Base-by-base conservation (phyloP, 2,888 invertebrate genomes). In the Pristionchus japonicus region DNA sequence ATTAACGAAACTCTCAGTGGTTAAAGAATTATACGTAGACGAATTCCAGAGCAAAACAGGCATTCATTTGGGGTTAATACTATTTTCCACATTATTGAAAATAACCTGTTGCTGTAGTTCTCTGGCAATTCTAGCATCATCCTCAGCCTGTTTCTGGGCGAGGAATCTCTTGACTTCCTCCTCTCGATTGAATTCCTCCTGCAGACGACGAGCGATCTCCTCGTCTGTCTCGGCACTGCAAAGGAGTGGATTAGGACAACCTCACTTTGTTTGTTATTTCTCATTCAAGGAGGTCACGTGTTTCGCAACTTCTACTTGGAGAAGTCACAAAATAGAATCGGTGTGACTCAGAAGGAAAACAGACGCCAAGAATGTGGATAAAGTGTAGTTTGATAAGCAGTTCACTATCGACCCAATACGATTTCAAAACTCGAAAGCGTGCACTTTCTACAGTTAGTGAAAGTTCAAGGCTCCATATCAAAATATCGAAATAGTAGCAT, bases 201-300 rank as follows among this genome's bases (percentile, higher is more conserved):
- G 86, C 7, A 86, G 70, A 31, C 86, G 67, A 86, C 86, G 86
- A 34, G 86, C 86, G 11, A 86, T 86, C 23, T 86, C 70, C 49
- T 86, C 86, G 57, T 86, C 86, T 15, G 86, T 49, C 49, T 47
- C 43, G 2, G 47, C 86, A 67, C 86, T 86, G 7, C 13, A 11
- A n/a, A 15, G 40, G 34, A 6, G 37, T 9, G 15, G 20, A 52
- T 17, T 52, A 17, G n/a, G n/a, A n/a, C n/a, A n/a, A 31, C 27
- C 3, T 34, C 17, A 34, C 31, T 3, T 9, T n/a, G 23, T 57
- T 23, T 6, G 23, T 20, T 23, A n/a, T n/a, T n/a, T 57, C 23
- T n/a, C 23, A 23, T n/a, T 4, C 6, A 57, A 70, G 23, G 13
- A 4, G n/a, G 17, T 27, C 40, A 34, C n/a, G 80, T 80, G 80